Percentiles rank a stretch among this genome's conserved stretches.
Conservation (phyloP, 2,113 vertebrate species). For the Gallinago undulata region DNA sequence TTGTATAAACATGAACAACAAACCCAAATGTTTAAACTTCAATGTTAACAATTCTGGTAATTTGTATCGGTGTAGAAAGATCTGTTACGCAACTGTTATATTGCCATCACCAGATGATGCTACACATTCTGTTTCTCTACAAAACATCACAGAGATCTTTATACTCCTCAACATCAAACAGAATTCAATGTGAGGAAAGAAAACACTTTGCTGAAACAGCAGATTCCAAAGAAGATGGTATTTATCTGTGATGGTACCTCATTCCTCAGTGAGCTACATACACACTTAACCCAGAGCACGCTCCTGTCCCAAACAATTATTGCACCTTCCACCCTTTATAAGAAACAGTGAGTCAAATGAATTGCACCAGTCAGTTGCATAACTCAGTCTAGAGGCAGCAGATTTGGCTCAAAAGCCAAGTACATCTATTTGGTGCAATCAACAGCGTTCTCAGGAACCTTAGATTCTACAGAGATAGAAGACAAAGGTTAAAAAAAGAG, state of each 20-base stretch:
- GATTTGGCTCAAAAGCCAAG: not conserved
- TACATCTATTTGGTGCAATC: not conserved
- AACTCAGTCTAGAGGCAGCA: not conserved
- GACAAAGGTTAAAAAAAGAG: not conserved
- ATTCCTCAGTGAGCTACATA: not conserved
- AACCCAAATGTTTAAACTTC: not conserved
- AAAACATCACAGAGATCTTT: not conserved
- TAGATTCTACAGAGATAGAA: not conserved
- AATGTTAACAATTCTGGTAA: not conserved
- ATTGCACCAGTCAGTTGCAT: not conserved
- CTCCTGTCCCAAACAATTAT: not conserved
- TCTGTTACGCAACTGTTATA: not conserved
- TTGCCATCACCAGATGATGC: not conserved
- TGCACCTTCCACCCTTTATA: not conserved
- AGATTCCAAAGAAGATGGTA: not conserved
- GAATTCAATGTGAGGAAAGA: not conserved
- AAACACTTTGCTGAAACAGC: not conserved
- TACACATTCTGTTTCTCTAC: not conserved
- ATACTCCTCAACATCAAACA: not conserved
- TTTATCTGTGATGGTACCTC: not conserved
- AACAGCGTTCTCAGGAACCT: not conserved
- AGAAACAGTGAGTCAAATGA: not conserved
- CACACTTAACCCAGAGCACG: not conserved
- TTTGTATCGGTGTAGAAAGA: not conserved
- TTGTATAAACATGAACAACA: not conserved